A percentile compares a stretch with the other conserved stretches of the same genome.
phyloP scores from a whole-genome alignment of 1,140 invertebrate genomes.

The Thaumetopoea pityocampa region DNA sequence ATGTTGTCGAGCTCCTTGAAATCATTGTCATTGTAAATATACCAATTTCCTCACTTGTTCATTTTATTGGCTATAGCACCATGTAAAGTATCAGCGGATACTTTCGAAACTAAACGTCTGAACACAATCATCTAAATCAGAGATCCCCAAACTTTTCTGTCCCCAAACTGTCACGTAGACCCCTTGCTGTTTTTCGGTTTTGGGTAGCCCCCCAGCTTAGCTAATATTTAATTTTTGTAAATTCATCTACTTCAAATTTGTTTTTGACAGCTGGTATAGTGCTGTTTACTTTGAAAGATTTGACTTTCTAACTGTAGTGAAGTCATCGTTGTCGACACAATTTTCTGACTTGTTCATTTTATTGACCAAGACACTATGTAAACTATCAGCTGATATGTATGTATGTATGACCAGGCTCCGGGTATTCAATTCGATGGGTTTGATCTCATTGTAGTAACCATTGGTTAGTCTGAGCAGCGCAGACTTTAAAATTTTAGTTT shows the following conservation, averaged over 20 bases:
- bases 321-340: too few species aligned
- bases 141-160: too few species aligned
- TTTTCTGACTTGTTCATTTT: slow-evolving; percentile 1
- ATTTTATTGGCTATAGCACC: background rate
- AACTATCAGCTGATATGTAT: slow-evolving; percentile 2
- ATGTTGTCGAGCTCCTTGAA: slow-evolving; percentile 4
- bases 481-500: background rate
- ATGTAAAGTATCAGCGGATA: background rate
- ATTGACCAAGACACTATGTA: background rate
- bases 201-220: too few species aligned
- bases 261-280: too few species aligned
- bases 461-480: slow-evolving; percentile 1
- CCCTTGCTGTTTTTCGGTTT: too few species aligned
- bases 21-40: background rate
- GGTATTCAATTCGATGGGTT: background rate
- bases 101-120: background rate
- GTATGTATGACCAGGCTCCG: background rate
- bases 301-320: too few species aligned
- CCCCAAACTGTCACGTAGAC: too few species aligned
- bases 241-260: too few species aligned
- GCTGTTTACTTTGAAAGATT: too few species aligned
- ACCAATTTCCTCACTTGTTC: background rate
- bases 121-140: slow-evolving; percentile 4
- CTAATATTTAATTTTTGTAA: too few species aligned
- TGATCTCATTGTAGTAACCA: slow-evolving; percentile 1